Evolutionary conservation across 2,888 invertebrate species (phyloP).

Genomic region (Cheilosia vernalis): DNA sequence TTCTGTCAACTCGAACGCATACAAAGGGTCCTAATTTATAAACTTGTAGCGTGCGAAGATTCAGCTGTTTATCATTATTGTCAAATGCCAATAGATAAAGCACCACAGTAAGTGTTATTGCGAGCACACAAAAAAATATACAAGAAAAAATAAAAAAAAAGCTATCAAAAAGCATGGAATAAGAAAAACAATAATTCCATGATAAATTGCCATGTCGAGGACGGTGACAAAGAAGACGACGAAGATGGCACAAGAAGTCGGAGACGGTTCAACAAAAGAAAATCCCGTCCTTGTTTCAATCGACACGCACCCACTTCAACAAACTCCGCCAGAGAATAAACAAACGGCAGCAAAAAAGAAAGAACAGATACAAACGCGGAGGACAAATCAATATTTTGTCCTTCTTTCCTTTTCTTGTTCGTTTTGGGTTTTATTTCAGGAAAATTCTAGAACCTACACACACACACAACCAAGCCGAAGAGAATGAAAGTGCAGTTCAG

Average conservation of each 20-base stretch:
- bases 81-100: slow-evolving; percentile 39
- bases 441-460: slow-evolving; percentile 28
- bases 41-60: slow-evolving; percentile 38
- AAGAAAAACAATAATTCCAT: slow-evolving; percentile 20
- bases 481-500: slow-evolving; percentile 62
- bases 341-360: background rate
- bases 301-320: slow-evolving; percentile 62
- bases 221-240: slow-evolving; percentile 6
- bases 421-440: slow-evolving; percentile 38
- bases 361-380: slow-evolving; percentile 21
- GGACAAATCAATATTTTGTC: slow-evolving; percentile 70
- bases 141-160: background rate
- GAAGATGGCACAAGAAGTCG: background rate
- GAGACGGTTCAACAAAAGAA: slow-evolving; percentile 51
- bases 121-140: background rate
- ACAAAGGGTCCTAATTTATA: slow-evolving; percentile 35
- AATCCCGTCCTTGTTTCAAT: slow-evolving; percentile 59
- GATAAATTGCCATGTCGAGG: slow-evolving; percentile 19
- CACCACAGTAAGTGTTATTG: slow-evolving; percentile 11
- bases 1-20: slow-evolving; percentile 1
- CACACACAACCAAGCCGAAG: background rate
- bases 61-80: slow-evolving; percentile 19
- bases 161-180: background rate
- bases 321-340: slow-evolving; percentile 36
- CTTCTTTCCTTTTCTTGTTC: slow-evolving; percentile 44